Conservation (phyloP, 2,888 invertebrate genomes). For the Athrips mouffetella region DNA sequence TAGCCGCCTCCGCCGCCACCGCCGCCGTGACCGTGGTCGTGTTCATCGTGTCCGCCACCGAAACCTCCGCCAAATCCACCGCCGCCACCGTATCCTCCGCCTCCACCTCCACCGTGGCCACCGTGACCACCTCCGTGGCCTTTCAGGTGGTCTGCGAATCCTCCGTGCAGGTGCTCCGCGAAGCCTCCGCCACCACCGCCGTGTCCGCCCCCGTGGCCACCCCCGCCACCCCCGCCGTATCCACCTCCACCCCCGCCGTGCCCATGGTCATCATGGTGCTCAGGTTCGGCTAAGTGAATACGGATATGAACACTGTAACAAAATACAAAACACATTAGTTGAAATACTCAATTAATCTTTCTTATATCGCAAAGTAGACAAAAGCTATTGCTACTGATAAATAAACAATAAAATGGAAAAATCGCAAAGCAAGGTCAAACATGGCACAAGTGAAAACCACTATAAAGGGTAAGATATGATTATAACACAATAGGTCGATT, state of each 20-base stretch:
- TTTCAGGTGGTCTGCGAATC: constrained; percentile 24
- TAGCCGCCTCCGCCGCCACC: constrained; percentile 27
- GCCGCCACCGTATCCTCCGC: constrained; percentile 24
- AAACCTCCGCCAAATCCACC: constrained; percentile 29
- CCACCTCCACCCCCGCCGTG: constrained; percentile 46
- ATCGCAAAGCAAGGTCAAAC: constrained; percentile 56
- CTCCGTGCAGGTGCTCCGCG: too few relatives aligned
- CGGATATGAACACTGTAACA: constrained; percentile 77
- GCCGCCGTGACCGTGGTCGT: constrained; percentile 29
- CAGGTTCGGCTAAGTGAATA: constrained; percentile 71
- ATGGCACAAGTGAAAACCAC: constrained; percentile 52
- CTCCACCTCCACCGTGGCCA: constrained; percentile 27
- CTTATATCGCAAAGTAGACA: too few relatives aligned
- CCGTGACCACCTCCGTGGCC: constrained; percentile 26
- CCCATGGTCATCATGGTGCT: constrained; percentile 59
- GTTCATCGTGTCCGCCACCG: constrained; percentile 30
- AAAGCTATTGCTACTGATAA: too few relatives aligned
- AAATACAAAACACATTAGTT: constrained; percentile 22
- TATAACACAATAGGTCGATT: constrained; percentile 60
- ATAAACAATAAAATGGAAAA: constrained; percentile 14
- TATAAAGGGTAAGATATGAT: constrained; percentile 41
- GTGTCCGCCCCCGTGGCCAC: constrained; percentile 27
- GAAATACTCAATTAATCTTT: too few relatives aligned
- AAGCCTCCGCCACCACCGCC: constrained; percentile 25
- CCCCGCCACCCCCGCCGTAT: constrained; percentile 31